Evolutionary conservation across 1,140 invertebrate genomes (phyloP).

Genomic region (Leptinotarsa lineolata): DNA sequence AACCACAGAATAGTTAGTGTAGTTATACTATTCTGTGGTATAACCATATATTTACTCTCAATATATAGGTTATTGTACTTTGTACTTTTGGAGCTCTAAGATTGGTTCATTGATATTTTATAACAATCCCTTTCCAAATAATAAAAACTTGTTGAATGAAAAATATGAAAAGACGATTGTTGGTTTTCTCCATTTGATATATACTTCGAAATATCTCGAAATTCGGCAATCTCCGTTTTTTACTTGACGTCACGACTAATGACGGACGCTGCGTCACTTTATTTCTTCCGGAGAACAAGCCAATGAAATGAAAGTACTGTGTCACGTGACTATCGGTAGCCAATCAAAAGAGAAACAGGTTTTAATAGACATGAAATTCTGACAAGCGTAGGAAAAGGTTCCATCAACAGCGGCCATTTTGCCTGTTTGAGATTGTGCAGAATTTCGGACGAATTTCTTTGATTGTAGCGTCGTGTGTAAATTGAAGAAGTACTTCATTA

Average conservation of each 20-base stretch:
- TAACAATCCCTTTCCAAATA: no score
- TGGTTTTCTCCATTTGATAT: no score
- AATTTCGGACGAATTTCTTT: slow-evolving; percentile 67
- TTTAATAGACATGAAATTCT: slow-evolving; percentile 79
- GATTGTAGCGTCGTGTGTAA: slow-evolving; percentile 50
- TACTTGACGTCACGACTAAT: slow-evolving; percentile 45
- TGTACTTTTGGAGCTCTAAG: no score
- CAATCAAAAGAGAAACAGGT: slow-evolving; percentile 61
- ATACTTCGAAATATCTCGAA: background rate
- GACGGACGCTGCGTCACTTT: slow-evolving; percentile 54
- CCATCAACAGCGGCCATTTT: slow-evolving; percentile 93
- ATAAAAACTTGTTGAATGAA: no score
- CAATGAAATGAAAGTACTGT: slow-evolving; percentile 51
- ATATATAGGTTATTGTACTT: no score
- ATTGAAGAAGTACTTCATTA: slow-evolving; percentile 50
- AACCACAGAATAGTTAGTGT: no score
- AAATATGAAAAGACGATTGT: no score
- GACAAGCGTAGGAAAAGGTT: slow-evolving; percentile 89
- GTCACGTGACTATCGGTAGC: slow-evolving; percentile 62
- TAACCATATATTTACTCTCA: no score
- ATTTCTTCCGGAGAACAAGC: slow-evolving; percentile 55
- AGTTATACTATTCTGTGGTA: no score
- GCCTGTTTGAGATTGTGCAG: slow-evolving; percentile 73
- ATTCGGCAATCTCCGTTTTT: slow-evolving; percentile 26
- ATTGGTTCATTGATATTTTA: no score